Base-by-base conservation (phyloP, 2,888 invertebrate genomes). In the Drosophila flavopinicola region DNA sequence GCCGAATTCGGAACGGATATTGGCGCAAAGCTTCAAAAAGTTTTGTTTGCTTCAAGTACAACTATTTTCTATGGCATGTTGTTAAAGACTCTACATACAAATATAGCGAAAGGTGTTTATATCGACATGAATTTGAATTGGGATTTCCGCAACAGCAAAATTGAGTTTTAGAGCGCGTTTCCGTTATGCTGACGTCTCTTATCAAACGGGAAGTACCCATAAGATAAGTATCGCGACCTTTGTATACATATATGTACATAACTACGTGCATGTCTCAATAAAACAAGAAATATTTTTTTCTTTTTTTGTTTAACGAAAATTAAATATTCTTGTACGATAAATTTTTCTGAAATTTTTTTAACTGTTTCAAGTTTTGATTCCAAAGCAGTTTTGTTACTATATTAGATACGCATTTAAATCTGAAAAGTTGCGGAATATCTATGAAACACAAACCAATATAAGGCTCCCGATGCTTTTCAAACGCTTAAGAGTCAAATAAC, bases 1-100 rank as follows among this genome's bases (percentile, higher is more conserved):
- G 44, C 15, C 17, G 38, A 59, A 79, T 69, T 73, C 44, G 69
- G 77, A 80, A 61, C 84, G 79, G 86, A 85, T 83, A 83, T 75
- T 64, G 69, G 60, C 51, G 60, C 56, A 60, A 65, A 64, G 54
- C 49, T 51, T 38, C 15, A 49, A 57, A 57, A 75, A 56, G 29
- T 61, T 66, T 71, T 66, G 35, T 39, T 30, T 61, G 38, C 44
- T 10, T 35, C 11, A 32, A 49, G 51, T 53, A 49, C 33, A 30
- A 44, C 37, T 52, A 33, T 33, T 38, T 48, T 29, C n/a, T 20
- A 32, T n/a, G 11, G 17, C 47, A 42, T 15, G 17, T 9, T 33
- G 10, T 29, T 32, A 30, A 24, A 45, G 25, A 38, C 37, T 23
- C 9, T n/a, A 32, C 11, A 29, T 35, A 33, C 15, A 24, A 20